These are phyloP conservation scores for Synanceia verrucosa DNA, from an alignment of 2,797 vertebrate genomes.

Conservation along the genomic window DNA sequence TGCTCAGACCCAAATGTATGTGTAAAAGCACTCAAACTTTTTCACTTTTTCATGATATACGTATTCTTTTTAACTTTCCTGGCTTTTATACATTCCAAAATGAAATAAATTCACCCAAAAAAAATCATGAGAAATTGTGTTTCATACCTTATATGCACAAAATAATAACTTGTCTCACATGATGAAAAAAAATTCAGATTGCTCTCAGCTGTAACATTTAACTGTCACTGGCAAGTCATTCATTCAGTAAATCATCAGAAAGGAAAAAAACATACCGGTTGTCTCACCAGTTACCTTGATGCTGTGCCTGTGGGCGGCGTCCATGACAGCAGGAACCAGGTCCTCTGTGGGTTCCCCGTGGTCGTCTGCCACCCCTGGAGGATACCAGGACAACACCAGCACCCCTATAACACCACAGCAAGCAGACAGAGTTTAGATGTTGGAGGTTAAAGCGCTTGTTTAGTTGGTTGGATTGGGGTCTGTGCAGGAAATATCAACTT, in stretches of 20 bases:
- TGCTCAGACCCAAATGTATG: too few relatives aligned
- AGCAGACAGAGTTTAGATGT: neutral
- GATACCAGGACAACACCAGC: constrained; percentile 90
- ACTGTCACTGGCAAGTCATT: constrained; percentile 23
- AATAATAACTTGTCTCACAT: neutral
- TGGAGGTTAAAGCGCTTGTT: neutral
- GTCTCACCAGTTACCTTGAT: constrained; percentile 90
- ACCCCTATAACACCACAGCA: constrained; percentile 78
- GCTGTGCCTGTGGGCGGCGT: constrained; percentile 88
- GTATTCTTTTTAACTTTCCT: too few relatives aligned
- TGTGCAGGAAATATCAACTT: neutral
- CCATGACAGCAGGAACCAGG: constrained; percentile 88
- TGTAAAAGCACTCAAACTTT: too few relatives aligned
- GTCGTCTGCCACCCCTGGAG: constrained; percentile 87
- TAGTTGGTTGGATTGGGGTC: neutral
- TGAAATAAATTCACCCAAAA: too few relatives aligned
- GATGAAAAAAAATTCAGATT: neutral
- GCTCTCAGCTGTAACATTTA: constrained; percentile 1
- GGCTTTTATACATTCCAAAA: too few relatives aligned
- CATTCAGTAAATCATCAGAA: constrained; percentile 54
- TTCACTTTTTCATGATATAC: too few relatives aligned
- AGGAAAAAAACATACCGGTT: constrained; percentile 72
- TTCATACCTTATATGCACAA: neutral
- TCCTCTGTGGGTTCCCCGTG: constrained; percentile 88
- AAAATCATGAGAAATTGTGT: neutral